These are phyloP conservation scores for Brienomyrus longianalis DNA, from an alignment of 2,113 vertebrate species.

Conservation along the genomic window DNA sequence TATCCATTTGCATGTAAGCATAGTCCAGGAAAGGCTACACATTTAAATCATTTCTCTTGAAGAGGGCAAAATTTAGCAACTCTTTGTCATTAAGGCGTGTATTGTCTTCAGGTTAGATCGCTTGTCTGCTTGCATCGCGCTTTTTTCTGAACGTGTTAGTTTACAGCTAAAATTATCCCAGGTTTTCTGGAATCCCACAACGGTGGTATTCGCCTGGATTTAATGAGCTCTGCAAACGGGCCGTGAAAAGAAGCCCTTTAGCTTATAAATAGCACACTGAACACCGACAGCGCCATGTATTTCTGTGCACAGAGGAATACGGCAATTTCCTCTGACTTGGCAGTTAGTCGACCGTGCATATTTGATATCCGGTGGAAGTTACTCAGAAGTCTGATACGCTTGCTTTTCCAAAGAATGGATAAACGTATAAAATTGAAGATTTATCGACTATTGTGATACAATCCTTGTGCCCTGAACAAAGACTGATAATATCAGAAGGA, in stretches of 20 bases:
- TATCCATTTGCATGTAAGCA: background rate
- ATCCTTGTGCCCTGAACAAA: background rate
- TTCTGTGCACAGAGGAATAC: background rate
- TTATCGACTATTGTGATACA: background rate
- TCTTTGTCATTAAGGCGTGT: background rate
- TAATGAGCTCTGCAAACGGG: constrained; percentile 12
- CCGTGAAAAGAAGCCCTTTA: background rate
- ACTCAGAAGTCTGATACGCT: background rate
- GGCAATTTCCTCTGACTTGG: constrained; percentile 9
- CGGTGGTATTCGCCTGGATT: background rate
- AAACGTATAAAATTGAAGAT: background rate
- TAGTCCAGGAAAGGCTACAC: background rate
- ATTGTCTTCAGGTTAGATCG: background rate
- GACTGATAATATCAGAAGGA: background rate
- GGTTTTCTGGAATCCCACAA: background rate
- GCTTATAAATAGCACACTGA: background rate
- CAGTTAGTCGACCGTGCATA: background rate
- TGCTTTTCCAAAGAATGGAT: background rate
- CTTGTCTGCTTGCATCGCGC: background rate
- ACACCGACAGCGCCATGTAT: background rate
- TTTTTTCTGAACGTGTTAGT: background rate
- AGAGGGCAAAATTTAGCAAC: background rate
- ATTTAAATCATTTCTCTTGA: background rate
- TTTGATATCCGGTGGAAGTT: background rate
- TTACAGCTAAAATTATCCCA: constrained; percentile 5